A percentile compares a stretch with the other conserved stretches of the same genome.
Conservation (phyloP, 2,113 vertebrate species). For the Amblyornis subalaris region DNA sequence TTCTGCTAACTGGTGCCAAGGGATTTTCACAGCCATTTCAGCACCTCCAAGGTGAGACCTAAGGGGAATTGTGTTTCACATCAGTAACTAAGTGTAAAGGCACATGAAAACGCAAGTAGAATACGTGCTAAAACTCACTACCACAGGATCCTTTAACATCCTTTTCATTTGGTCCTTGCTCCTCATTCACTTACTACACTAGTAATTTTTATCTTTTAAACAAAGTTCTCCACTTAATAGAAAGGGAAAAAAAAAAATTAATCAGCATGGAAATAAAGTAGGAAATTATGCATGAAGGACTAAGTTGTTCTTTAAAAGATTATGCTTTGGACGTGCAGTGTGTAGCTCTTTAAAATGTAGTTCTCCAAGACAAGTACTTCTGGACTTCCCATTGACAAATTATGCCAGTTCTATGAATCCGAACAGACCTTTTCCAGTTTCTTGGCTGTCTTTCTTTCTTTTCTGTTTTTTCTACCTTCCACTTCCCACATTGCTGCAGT, state of each 20-base stretch:
- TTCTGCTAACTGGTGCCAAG: not conserved
- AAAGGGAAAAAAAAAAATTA: not conserved
- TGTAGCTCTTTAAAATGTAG: not conserved
- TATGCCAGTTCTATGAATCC: not conserved
- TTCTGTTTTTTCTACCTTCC: not conserved
- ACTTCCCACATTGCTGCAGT: accelerated
- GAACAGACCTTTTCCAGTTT: not conserved
- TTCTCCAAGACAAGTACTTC: not conserved
- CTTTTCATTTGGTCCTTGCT: not conserved
- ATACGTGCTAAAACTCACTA: not conserved
- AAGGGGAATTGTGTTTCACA: not conserved
- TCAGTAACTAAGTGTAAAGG: not conserved
- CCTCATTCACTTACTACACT: not conserved
- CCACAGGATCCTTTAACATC: not conserved
- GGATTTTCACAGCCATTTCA: conserved; percentile 19
- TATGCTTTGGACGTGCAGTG: not conserved
- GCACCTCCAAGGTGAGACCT: not conserved
- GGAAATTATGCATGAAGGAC: not conserved
- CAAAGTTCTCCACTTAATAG: not conserved
- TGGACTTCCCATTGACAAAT: not conserved
- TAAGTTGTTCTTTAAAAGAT: not conserved
- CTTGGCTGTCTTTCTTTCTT: not conserved
- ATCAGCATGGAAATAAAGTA: not conserved
- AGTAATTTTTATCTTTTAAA: not conserved
- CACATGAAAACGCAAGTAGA: not conserved